Evolutionary conservation across 2,797 vertebrate genomes (phyloP).

Genomic region (Molossus molossus): DNA sequence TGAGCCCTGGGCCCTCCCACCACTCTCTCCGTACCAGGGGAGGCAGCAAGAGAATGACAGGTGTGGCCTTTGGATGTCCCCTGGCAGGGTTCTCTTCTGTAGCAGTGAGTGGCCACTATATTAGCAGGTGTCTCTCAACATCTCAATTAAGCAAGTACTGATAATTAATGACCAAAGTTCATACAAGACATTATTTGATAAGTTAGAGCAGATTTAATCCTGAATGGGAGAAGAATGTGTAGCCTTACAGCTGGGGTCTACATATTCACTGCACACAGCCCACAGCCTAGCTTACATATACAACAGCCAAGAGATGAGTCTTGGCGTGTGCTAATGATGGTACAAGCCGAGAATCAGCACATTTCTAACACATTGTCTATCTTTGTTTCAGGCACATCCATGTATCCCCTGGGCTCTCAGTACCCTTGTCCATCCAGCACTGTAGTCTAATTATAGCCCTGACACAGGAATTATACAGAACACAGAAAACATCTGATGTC

Average conservation of each 20-base stretch:
- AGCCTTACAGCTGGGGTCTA: background rate
- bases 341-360: background rate
- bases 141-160: background rate
- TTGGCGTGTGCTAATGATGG: background rate
- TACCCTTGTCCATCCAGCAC: background rate
- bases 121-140: background rate
- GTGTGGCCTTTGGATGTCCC: background rate
- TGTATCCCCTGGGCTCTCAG: background rate
- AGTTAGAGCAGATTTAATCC: background rate
- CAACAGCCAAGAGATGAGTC: background rate
- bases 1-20: background rate
- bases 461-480: background rate
- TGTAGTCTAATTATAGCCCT: background rate
- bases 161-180: background rate
- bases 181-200: background rate
- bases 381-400: background rate
- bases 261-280: background rate
- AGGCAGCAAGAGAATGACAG: background rate
- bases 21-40: background rate
- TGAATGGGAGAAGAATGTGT: background rate
- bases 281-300: background rate
- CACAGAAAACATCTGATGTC: background rate
- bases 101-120: background rate
- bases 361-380: background rate
- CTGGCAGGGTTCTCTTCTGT: too few relatives aligned